Percentiles rank a stretch among this genome's conserved stretches.
phyloP scores from a whole-genome alignment of 2,113 vertebrate genomes.

The Corythornis cristatus region DNA sequence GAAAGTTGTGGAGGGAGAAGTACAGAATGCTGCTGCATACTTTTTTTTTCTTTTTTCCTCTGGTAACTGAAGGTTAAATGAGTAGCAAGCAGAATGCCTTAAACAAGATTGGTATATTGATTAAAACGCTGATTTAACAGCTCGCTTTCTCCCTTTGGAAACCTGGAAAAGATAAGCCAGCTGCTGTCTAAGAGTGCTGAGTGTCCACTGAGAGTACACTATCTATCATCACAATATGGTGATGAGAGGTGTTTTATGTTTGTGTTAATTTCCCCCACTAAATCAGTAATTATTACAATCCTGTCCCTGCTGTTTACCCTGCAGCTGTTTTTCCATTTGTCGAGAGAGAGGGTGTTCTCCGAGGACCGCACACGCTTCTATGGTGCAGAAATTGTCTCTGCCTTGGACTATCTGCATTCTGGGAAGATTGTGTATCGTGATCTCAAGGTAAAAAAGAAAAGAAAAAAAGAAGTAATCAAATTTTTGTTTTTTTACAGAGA shows the following conservation, averaged over 20 bases:
- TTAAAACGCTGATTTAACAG: constrained; percentile 97
- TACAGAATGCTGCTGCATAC: constrained; percentile 10
- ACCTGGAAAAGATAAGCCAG: constrained; percentile 93
- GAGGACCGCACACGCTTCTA: constrained; percentile 99
- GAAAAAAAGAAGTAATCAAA: constrained; percentile 75
- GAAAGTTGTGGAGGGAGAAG: constrained; percentile 2
- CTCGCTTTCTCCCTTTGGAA: constrained; percentile 85
- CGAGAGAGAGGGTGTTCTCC: constrained; percentile 99
- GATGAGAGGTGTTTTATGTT: constrained; percentile 99
- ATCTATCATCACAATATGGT: constrained; percentile 99
- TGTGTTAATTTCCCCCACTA: constrained; percentile 99
- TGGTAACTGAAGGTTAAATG: constrained; percentile 85
- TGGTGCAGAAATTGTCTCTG: constrained; percentile 97
- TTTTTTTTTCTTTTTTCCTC: constrained; percentile 59
- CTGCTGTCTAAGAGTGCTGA: constrained; percentile 92
- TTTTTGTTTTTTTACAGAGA: constrained; percentile 72
- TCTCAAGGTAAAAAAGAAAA: constrained; percentile 92
- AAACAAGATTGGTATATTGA: constrained; percentile 98
- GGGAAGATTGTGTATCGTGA: constrained; percentile 99
- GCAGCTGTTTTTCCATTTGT: constrained; percentile 99
- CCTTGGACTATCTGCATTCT: constrained; percentile 97
- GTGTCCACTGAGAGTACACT: constrained; percentile 88
- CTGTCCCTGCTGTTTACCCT: constrained; percentile 97
- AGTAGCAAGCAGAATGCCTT: constrained; percentile 82
- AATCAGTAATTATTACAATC: constrained; percentile 99